These are phyloP conservation scores for Metellina segmentata DNA, from an alignment of 2,888 invertebrate genomes.

Conservation along the genomic window DNA sequence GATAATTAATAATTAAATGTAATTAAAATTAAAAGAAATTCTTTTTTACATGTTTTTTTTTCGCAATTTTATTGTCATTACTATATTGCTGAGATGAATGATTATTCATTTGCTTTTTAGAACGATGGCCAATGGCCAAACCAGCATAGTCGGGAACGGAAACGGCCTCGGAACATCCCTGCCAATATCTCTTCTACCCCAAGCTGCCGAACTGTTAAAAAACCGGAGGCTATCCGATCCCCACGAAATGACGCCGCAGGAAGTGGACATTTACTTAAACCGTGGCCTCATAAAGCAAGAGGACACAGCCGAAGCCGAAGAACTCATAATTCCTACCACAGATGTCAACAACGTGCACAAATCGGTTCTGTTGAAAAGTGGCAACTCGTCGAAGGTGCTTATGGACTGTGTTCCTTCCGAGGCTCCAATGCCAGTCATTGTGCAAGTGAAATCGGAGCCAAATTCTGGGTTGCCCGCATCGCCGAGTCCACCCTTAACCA, in stretches of 20 bases:
- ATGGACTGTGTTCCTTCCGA: constrained; percentile 22
- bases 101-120: constrained; percentile 2
- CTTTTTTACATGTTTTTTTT: too few species aligned
- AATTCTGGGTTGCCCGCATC: constrained; percentile 31
- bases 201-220: constrained; percentile 54
- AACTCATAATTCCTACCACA: constrained; percentile 44
- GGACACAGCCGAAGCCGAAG: constrained; percentile 7
- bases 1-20: too few species aligned
- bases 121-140: constrained; percentile 47
- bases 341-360: constrained; percentile 37
- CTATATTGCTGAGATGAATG: too few species aligned
- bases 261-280: constrained; percentile 67
- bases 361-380: constrained; percentile 14
- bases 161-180: constrained; percentile 6
- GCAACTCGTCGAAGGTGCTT: constrained; percentile 14
- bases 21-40: too few species aligned
- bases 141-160: constrained; percentile 9
- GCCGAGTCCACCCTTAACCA: constrained; percentile 30
- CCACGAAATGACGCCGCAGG: constrained; percentile 49
- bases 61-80: too few species aligned
- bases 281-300: constrained; percentile 54
- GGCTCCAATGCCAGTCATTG: constrained; percentile 55
- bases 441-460: constrained; percentile 61
- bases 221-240: constrained; percentile 28
- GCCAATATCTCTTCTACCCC: constrained; percentile 32